phyloP scores from a whole-genome alignment of 2,113 vertebrate genomes.

The Pelusios castaneus region DNA sequence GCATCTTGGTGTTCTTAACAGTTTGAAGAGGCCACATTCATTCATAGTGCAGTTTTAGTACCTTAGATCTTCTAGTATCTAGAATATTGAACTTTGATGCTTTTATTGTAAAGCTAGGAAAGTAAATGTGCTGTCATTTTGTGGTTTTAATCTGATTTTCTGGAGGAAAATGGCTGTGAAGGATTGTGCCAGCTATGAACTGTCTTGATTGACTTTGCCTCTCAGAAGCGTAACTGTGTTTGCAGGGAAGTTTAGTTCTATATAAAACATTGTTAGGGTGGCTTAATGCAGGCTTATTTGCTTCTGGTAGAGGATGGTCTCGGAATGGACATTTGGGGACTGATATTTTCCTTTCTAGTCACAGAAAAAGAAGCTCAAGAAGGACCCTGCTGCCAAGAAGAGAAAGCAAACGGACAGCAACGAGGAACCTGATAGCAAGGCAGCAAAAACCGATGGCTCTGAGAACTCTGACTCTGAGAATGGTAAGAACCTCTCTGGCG shows the following conservation, averaged over 20 bases:
- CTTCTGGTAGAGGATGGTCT: neutral
- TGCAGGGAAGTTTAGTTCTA: neutral
- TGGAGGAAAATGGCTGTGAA: rapidly evolving
- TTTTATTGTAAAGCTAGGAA: neutral
- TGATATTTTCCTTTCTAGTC: neutral
- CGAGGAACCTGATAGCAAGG: constrained; percentile 76
- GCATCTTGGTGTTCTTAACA: rapidly evolving
- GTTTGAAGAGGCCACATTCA: rapidly evolving
- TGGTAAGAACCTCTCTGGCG: constrained; percentile 34
- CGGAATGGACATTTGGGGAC: neutral
- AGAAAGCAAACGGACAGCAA: constrained; percentile 69
- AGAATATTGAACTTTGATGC: neutral
- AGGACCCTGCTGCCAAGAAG: constrained; percentile 45
- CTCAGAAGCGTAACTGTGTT: neutral
- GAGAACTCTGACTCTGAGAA: constrained; percentile 80
- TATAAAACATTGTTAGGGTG: neutral
- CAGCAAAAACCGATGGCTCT: constrained; percentile 71
- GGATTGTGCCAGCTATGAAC: neutral
- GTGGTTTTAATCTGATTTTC: rapidly evolving
- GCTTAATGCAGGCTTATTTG: neutral
- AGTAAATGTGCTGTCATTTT: rapidly evolving
- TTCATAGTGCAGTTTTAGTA: too few species aligned
- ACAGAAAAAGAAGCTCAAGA: constrained; percentile 69
- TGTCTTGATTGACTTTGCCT: neutral
- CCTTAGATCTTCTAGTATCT: too few species aligned